These are phyloP conservation scores for Eidolon helvum DNA, from an alignment of 2,113 vertebrate species.

Conservation along the genomic window DNA sequence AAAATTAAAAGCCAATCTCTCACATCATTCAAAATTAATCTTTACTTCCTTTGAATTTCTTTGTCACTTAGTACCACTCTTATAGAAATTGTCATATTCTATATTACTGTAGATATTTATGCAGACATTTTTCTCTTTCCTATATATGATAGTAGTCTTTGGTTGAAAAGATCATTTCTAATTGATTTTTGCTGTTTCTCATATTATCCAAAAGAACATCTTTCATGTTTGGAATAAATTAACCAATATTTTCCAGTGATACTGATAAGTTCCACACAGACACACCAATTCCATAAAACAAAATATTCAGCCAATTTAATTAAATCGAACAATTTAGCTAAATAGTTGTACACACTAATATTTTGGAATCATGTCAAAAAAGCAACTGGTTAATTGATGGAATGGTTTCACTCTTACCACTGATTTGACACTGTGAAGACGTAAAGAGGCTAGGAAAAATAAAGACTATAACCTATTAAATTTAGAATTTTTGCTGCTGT, in stretches of 20 bases:
- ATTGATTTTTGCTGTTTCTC: background rate
- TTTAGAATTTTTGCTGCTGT: background rate
- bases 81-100: slow-evolving; percentile 1
- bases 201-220: slow-evolving; percentile 36
- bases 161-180: slow-evolving; percentile 2
- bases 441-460: background rate
- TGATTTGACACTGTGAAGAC: background rate
- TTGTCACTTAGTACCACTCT: background rate
- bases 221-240: slow-evolving; percentile 36
- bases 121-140: background rate
- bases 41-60: background rate
- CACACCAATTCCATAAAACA: slow-evolving; percentile 37
- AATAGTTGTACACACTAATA: background rate
- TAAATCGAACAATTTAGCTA: slow-evolving; percentile 42
- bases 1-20: background rate
- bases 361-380: slow-evolving; percentile 31
- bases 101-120: background rate
- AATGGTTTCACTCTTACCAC: background rate
- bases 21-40: background rate
- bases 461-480: background rate
- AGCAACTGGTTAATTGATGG: background rate
- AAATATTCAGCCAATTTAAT: slow-evolving; percentile 51
- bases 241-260: slow-evolving; percentile 6
- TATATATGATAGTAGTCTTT: background rate
- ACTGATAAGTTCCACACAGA: slow-evolving; percentile 15